phyloP scores from a whole-genome alignment of 2,113 vertebrate species.

The Notarius quadriscutis region DNA sequence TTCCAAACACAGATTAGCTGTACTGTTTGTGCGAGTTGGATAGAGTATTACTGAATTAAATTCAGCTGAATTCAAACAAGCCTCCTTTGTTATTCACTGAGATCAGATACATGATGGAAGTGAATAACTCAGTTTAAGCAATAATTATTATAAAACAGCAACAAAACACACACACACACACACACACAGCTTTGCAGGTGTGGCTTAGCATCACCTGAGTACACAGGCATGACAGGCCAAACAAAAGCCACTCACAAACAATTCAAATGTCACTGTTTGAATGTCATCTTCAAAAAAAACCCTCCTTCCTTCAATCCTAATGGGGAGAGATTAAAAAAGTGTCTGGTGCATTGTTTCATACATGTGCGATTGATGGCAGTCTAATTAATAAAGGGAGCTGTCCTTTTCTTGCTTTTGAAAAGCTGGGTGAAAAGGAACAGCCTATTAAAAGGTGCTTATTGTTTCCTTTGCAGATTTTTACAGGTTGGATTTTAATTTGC shows the following conservation, averaged over 20 bases:
- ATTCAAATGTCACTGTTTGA: constrained; percentile 99
- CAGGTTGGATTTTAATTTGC: constrained; percentile 99
- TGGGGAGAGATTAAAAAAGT: constrained; percentile 77
- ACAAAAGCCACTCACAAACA: constrained; percentile 86
- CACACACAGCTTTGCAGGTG: constrained; percentile 14
- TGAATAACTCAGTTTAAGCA: constrained; percentile 16
- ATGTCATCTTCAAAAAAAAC: constrained; percentile 98
- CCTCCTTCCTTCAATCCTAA: constrained; percentile 88
- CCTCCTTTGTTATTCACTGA: constrained; percentile 7
- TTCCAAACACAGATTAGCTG: not conserved
- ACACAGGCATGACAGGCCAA: constrained; percentile 56
- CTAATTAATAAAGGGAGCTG: constrained; percentile 96
- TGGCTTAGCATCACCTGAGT: constrained; percentile 30
- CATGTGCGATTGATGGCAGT: constrained; percentile 94
- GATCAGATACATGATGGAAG: constrained; percentile 4
- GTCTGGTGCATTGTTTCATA: constrained; percentile 96
- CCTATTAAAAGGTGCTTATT: constrained; percentile 99
- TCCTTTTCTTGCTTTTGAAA: constrained; percentile 85
- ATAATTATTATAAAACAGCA: constrained; percentile 11
- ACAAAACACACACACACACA: not conserved
- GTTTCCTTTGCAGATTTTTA: constrained; percentile 94
- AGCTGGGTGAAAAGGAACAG: constrained; percentile 84
- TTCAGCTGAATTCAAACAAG: not conserved
- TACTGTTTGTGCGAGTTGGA: not conserved
- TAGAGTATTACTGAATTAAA: not conserved